Conservation (phyloP, 2,888 invertebrate species). For the Ectemnius lituratus region DNA sequence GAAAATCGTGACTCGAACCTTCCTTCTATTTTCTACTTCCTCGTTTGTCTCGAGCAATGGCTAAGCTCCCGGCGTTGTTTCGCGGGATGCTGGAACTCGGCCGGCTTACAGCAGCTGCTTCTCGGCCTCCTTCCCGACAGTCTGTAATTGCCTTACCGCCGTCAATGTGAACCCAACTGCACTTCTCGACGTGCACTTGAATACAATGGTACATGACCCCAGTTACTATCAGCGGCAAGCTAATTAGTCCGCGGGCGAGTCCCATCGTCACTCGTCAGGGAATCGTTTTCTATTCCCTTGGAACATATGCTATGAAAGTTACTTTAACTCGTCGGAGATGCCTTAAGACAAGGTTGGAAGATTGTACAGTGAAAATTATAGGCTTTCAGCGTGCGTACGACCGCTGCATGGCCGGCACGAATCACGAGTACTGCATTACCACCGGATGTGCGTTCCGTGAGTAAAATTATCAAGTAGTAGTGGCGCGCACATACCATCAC, state of each 20-base stretch:
- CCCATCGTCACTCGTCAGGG: neutral
- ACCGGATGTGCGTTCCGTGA: constrained; percentile 51
- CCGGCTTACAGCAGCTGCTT: constrained; percentile 9
- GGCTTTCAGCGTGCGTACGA: no score
- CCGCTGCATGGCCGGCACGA: neutral
- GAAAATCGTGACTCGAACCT: constrained; percentile 61
- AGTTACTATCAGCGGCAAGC: neutral
- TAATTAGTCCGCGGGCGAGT: neutral
- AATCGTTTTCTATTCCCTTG: no score
- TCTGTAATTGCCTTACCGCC: constrained; percentile 51
- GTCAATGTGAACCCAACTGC: constrained; percentile 24
- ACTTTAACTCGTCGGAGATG: no score
- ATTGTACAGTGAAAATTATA: no score
- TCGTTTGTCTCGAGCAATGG: constrained; percentile 45
- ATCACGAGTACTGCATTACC: constrained; percentile 16
- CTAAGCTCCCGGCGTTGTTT: neutral
- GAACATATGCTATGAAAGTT: no score
- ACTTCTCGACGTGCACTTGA: constrained; percentile 18
- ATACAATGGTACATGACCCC: constrained; percentile 4
- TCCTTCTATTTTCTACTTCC: constrained; percentile 52
- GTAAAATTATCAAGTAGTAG: constrained; percentile 41
- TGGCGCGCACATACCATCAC: constrained; percentile 48
- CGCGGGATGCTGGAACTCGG: constrained; percentile 4
- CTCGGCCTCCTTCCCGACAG: constrained; percentile 31
- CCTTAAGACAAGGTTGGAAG: no score